Conservation (phyloP, 2,797 vertebrate genomes). For the Micromesistius poutassou region DNA sequence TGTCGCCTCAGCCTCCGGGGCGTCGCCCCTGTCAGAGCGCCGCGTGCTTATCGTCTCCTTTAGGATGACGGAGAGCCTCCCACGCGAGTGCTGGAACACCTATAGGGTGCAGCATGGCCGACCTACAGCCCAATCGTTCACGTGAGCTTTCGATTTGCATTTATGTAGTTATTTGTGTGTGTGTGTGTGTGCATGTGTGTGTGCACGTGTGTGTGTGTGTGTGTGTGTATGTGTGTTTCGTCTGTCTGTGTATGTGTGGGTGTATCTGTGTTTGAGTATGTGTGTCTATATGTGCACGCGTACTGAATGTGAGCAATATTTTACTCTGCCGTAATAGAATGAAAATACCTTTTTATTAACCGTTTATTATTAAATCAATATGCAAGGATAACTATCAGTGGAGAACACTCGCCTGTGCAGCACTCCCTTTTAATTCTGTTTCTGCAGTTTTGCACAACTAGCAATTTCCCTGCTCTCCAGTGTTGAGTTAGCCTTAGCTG, state of each 20-base stretch:
- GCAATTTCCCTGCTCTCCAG: background rate
- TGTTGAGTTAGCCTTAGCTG: background rate
- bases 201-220: background rate
- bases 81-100: background rate
- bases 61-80: conserved; percentile 43
- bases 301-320: background rate
- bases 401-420: background rate
- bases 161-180: background rate
- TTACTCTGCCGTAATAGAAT: background rate
- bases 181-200: background rate
- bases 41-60: conserved; percentile 47
- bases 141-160: background rate
- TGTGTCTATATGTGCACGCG: background rate
- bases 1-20: conserved; percentile 41
- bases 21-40: conserved; percentile 35
- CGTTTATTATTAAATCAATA: background rate
- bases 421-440: background rate
- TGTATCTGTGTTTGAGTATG: background rate
- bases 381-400: background rate
- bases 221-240: background rate
- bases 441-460: background rate
- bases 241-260: background rate
- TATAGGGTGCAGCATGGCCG: background rate
- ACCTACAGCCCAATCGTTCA: background rate
- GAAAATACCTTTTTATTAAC: background rate